Conservation (phyloP, 2,797 vertebrate genomes). For the Crax fasciolata region DNA sequence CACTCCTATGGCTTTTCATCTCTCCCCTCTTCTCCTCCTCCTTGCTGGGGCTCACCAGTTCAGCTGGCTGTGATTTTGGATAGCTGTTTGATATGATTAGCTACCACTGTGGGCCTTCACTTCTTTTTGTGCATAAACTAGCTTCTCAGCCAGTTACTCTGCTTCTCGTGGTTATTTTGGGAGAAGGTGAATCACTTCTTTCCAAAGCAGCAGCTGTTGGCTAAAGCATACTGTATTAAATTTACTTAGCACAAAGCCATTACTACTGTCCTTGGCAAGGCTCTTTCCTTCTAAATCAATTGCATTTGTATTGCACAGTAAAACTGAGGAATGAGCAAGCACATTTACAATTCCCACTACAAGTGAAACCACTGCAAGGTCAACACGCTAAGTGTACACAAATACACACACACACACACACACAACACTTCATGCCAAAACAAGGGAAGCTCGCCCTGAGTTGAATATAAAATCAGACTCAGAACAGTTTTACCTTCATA, state of each 20-base stretch:
- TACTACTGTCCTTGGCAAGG: constrained; percentile 56
- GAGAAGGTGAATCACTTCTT: constrained; percentile 6
- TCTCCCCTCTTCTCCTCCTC: not conserved
- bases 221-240: constrained; percentile 36
- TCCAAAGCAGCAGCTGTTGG: constrained; percentile 51
- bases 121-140: not conserved
- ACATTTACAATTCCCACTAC: constrained; percentile 29
- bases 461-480: constrained; percentile 11
- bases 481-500: not conserved
- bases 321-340: constrained; percentile 24
- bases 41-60: not conserved
- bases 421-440: not conserved
- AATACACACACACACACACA: not conserved
- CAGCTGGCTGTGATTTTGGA: constrained; percentile 32
- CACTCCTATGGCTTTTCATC: not conserved
- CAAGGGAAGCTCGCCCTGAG: constrained; percentile 9
- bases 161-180: not conserved
- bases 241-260: constrained; percentile 53
- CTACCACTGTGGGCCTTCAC: not conserved
- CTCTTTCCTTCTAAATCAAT: constrained; percentile 39
- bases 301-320: constrained; percentile 36
- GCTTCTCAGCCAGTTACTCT: constrained; percentile 3
- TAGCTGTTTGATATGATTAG: constrained; percentile 10
- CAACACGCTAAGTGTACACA: constrained; percentile 27
- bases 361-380: constrained; percentile 31